A percentile compares a stretch with the other conserved stretches of the same genome.
Conservation (phyloP, 2,113 vertebrate species). For the Cinclus cinclus region DNA sequence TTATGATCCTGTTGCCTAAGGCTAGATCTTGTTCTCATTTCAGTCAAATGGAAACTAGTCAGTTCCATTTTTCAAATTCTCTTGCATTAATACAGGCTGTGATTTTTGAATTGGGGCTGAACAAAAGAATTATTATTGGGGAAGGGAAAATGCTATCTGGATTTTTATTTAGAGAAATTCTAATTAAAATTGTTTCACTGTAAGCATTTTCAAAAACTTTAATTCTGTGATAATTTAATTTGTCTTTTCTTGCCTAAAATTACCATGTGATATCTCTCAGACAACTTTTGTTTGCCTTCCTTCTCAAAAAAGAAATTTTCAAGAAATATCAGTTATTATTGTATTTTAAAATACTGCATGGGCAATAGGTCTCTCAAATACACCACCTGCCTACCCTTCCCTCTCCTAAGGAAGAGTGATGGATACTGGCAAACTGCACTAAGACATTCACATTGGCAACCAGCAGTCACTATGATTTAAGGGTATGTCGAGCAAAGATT, state of each 20-base stretch:
- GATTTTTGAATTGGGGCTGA: slow-evolving; percentile 21
- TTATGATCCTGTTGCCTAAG: slow-evolving; percentile 52
- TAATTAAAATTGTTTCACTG: slow-evolving; percentile 20
- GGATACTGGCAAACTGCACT: background rate
- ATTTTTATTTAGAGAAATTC: slow-evolving; percentile 24
- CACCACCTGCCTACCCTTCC: background rate
- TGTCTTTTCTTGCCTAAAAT: background rate
- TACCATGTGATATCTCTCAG: background rate
- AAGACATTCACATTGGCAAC: background rate
- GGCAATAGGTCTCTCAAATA: background rate
- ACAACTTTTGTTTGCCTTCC: background rate
- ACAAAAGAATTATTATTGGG: slow-evolving; percentile 19
- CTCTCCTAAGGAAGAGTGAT: background rate
- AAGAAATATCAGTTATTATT: background rate
- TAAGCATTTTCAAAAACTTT: slow-evolving; percentile 16
- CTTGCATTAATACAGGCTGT: background rate
- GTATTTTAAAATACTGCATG: background rate
- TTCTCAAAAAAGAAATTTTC: background rate
- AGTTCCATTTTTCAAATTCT: slow-evolving; percentile 60
- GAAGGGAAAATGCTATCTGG: background rate
- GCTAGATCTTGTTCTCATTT: slow-evolving; percentile 63
- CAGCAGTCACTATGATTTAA: background rate
- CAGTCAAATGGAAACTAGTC: slow-evolving; percentile 64
- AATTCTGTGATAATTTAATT: slow-evolving; percentile 11
- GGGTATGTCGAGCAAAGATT: background rate